Conservation (phyloP, 2,888 invertebrate genomes). For the Uloborus plumipes region DNA sequence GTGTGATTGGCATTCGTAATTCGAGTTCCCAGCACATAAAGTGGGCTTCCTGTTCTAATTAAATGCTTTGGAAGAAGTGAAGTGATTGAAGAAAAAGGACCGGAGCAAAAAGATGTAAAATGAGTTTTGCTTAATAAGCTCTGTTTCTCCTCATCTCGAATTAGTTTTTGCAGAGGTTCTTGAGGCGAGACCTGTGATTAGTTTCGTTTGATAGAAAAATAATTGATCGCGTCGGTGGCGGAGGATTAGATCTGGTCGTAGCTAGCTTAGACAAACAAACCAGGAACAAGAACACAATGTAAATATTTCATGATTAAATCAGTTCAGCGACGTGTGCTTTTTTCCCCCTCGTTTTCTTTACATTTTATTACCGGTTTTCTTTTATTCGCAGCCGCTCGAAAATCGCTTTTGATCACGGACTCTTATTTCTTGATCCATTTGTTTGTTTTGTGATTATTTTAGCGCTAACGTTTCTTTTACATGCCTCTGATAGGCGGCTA, state of each 20-base stretch:
- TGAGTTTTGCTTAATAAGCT: constrained; percentile 63
- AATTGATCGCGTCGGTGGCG: constrained; percentile 48
- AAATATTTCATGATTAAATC: constrained; percentile 62
- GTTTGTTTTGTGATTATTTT: constrained; percentile 63
- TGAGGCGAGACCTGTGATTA: constrained; percentile 59
- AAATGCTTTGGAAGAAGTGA: constrained; percentile 43
- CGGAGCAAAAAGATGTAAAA: constrained; percentile 59
- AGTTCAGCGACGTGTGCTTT: constrained; percentile 46
- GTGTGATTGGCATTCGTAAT: constrained; percentile 54
- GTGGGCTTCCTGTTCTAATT: constrained; percentile 40
- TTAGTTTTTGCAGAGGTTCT: constrained; percentile 53
- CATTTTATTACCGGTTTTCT: constrained; percentile 56
- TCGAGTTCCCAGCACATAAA: constrained; percentile 23
- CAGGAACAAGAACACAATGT: constrained; percentile 57
- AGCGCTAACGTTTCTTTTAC: constrained; percentile 60
- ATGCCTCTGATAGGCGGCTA: constrained; percentile 26
- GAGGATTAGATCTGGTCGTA: constrained; percentile 26
- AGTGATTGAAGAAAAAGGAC: constrained; percentile 14
- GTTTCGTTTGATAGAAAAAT: constrained; percentile 62
- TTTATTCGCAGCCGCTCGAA: constrained; percentile 48
- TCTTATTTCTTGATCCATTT: constrained; percentile 62
- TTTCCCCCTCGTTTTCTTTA: constrained; percentile 48
- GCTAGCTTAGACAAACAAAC: constrained; percentile 57
- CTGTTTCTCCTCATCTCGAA: constrained; percentile 25
- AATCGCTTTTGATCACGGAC: constrained; percentile 57